Conservation (phyloP, 1,140 invertebrate species). For the Neelides sp. region DNA sequence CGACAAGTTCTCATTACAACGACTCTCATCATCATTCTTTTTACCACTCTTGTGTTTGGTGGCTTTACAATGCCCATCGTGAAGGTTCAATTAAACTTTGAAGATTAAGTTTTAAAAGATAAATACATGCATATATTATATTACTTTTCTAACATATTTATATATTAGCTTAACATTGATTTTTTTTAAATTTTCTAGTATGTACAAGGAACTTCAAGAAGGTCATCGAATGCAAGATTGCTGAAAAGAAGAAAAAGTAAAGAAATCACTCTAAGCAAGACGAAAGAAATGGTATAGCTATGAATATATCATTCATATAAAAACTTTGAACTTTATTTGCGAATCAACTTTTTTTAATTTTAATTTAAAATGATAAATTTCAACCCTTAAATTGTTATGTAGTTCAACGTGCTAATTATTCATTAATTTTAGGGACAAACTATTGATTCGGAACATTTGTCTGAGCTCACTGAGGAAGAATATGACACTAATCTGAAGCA, state of each 20-base stretch:
- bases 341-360: not conserved
- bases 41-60: conserved; percentile 87
- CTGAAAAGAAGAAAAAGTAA: conserved; percentile 54
- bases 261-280: conserved; percentile 87
- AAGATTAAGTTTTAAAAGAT: conserved; percentile 3
- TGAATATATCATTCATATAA: no score
- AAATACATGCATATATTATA: not conserved
- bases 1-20: conserved; percentile 92
- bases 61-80: conserved; percentile 93
- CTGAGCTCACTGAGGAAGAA: conserved; percentile 90
- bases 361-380: not conserved
- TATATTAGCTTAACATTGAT: conserved; percentile 4
- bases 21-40: conserved; percentile 89
- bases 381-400: not conserved
- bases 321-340: conserved; percentile 1
- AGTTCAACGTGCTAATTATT: conserved; percentile 15
- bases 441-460: conserved; percentile 89
- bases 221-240: conserved; percentile 39
- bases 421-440: conserved; percentile 60
- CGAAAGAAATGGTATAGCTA: conserved; percentile 80
- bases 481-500: conserved; percentile 57
- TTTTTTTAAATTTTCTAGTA: conserved; percentile 37
- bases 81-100: conserved; percentile 47
- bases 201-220: conserved; percentile 48
- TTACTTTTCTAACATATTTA: not conserved